These are phyloP conservation scores for Drosophila austrosaltans DNA, from an alignment of 2,888 invertebrate genomes.

Conservation along the genomic window DNA sequence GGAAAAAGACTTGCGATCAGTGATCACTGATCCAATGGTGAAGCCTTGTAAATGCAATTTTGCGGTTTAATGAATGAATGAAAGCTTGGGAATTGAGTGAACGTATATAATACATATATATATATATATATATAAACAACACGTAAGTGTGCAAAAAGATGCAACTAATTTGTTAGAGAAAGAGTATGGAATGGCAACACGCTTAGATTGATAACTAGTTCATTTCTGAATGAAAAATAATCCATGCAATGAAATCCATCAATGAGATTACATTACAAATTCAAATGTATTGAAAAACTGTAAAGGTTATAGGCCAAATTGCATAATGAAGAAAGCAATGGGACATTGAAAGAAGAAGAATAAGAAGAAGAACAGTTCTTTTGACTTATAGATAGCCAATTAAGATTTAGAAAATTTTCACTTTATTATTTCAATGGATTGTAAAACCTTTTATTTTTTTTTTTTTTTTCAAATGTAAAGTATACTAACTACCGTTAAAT, in stretches of 20 bases:
- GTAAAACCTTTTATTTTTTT: constrained; percentile 10
- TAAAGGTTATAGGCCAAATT: not conserved
- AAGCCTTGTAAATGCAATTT: constrained; percentile 40
- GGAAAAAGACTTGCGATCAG: constrained; percentile 9
- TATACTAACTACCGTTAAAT: constrained; percentile 63
- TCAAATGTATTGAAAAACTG: not conserved
- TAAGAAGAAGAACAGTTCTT: no score
- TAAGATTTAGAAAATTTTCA: constrained; percentile 31
- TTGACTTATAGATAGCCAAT: not conserved
- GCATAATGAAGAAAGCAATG: not conserved
- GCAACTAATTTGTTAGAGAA: constrained; percentile 13
- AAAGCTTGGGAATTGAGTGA: constrained; percentile 33
- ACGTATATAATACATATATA: constrained; percentile 24
- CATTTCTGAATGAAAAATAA: not conserved
- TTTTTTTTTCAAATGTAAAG: constrained; percentile 21
- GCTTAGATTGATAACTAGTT: constrained; percentile 7
- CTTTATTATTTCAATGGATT: constrained; percentile 33
- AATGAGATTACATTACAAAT: not conserved
- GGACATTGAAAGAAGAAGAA: not conserved
- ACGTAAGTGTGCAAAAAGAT: constrained; percentile 3
- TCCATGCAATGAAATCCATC: not conserved
- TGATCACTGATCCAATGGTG: constrained; percentile 12
- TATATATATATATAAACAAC: not conserved
- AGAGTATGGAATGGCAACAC: constrained; percentile 7
- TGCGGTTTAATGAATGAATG: constrained; percentile 33